Evolutionary conservation across 2,113 vertebrate genomes (phyloP).

Genomic region (Paradisaea rubra): DNA sequence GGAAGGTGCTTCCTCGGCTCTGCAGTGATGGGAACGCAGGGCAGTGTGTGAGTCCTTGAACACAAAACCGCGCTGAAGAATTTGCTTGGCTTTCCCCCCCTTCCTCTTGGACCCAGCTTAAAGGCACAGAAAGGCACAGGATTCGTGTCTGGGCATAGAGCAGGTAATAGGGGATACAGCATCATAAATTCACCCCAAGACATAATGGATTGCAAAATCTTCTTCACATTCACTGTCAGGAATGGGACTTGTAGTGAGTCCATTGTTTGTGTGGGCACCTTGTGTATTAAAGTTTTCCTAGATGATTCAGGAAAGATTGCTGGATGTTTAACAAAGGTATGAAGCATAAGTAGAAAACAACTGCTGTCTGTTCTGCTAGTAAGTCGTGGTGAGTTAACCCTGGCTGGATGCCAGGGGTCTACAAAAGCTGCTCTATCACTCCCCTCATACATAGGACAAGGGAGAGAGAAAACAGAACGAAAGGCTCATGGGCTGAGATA

Average conservation of each 20-base stretch:
- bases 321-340: not conserved
- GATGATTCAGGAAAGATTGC: not conserved
- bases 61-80: no score
- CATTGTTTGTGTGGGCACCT: not conserved
- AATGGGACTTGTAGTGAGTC: not conserved
- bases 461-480: not conserved
- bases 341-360: not conserved
- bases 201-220: not conserved
- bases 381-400: not conserved
- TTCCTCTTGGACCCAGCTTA: no score
- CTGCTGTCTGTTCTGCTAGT: not conserved
- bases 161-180: no score
- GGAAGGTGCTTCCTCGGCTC: no score
- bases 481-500: not conserved
- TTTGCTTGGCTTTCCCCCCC: no score
- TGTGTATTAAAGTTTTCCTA: not conserved
- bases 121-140: no score
- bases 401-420: not conserved
- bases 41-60: no score
- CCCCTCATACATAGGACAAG: not conserved
- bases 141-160: no score
- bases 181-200: no score
- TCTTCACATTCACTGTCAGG: not conserved
- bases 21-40: no score
- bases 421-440: not conserved